phyloP scores from a whole-genome alignment of 2,113 vertebrate species.

The Petromus typicus region DNA sequence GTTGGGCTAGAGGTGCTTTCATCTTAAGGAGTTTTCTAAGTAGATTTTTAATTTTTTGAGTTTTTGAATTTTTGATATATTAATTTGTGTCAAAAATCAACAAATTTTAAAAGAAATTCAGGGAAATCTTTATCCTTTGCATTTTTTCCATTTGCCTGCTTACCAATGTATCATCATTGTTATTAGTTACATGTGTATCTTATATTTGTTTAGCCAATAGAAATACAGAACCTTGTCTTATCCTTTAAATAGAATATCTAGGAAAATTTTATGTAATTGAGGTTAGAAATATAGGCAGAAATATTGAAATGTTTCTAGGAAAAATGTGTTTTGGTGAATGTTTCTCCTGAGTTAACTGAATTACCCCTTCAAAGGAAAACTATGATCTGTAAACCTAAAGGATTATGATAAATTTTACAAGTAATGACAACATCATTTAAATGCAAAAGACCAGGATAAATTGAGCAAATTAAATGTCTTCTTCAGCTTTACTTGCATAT shows the following conservation, averaged over 20 bases:
- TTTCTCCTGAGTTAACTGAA: slow-evolving; percentile 13
- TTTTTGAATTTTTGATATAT: background rate
- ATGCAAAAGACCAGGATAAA: too few relatives aligned
- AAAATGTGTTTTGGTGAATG: background rate
- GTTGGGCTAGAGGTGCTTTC: background rate
- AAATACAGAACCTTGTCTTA: background rate
- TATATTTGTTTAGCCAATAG: background rate
- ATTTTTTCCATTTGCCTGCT: background rate
- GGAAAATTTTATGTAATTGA: background rate
- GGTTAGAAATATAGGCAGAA: background rate
- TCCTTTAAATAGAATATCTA: background rate
- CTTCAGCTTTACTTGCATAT: too few relatives aligned
- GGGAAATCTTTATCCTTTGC: background rate
- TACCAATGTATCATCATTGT: background rate
- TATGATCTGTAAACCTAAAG: too few relatives aligned
- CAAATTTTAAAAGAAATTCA: background rate
- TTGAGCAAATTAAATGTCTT: too few relatives aligned
- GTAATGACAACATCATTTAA: too few relatives aligned
- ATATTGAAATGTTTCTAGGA: background rate
- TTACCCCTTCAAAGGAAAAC: background rate
- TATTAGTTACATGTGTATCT: background rate
- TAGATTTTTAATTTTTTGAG: background rate
- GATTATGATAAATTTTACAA: too few relatives aligned
- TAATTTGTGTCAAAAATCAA: background rate
- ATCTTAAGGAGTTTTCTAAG: background rate